Percentiles rank a stretch among this genome's conserved stretches.
These are phyloP conservation scores for Intellagama lesueurii DNA, from an alignment of 2,797 vertebrate species.

Conservation along the genomic window DNA sequence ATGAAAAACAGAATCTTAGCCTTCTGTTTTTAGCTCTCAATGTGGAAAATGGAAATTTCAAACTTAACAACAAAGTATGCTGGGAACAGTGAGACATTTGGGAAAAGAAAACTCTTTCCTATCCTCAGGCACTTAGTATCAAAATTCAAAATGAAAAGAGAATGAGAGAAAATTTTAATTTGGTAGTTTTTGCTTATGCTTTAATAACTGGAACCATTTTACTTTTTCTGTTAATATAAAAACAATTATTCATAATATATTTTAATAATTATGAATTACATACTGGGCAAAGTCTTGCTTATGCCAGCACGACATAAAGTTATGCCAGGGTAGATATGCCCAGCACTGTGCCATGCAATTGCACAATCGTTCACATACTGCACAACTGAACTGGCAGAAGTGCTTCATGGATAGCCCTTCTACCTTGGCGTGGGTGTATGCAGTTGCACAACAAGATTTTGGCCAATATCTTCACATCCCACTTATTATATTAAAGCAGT, in stretches of 20 bases:
- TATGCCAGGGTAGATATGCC: too few relatives aligned
- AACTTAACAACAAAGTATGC: neutral
- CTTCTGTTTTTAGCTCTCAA: neutral
- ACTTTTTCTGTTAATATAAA: neutral
- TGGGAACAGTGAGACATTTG: neutral
- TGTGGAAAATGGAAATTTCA: neutral
- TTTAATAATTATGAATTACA: neutral
- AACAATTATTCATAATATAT: neutral
- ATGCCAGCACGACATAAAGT: too few relatives aligned
- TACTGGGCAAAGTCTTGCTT: too few relatives aligned
- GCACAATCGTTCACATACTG: too few relatives aligned
- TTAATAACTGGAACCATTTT: conserved; percentile 10
- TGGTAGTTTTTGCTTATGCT: neutral
- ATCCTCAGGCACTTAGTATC: neutral
- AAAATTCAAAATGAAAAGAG: neutral
- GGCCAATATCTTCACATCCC: too few relatives aligned
- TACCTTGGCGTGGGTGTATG: too few relatives aligned
- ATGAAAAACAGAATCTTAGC: neutral
- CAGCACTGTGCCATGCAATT: too few relatives aligned
- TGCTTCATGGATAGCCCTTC: too few relatives aligned
- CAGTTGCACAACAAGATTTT: too few relatives aligned
- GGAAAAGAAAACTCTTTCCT: neutral
- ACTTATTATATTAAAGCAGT: neutral
- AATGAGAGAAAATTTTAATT: neutral
- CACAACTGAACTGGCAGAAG: too few relatives aligned